A percentile compares a stretch with the other conserved stretches of the same genome.
These are phyloP conservation scores for Propithecus coquereli DNA, from an alignment of 2,113 vertebrate genomes.

Conservation along the genomic window DNA sequence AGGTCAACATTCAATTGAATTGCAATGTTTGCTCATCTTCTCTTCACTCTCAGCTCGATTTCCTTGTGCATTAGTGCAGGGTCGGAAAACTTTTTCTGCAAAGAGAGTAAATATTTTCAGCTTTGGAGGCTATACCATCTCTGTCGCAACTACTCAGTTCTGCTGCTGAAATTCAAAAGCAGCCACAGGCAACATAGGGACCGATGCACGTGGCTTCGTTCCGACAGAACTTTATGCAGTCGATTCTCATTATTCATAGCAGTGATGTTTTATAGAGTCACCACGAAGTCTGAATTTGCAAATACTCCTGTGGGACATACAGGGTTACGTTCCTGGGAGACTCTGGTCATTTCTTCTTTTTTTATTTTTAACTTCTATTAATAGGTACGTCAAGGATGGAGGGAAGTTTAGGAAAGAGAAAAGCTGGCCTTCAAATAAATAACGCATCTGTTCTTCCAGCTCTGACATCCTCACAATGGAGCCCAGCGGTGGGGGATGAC, in stretches of 20 bases:
- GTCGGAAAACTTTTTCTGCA: background rate
- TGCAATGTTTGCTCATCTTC: background rate
- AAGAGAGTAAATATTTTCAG: background rate
- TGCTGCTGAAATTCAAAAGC: accelerated
- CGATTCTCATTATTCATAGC: accelerated
- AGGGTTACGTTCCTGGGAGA: background rate
- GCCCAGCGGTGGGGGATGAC: background rate
- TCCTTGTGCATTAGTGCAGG: background rate
- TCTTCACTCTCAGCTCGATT: background rate
- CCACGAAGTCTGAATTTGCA: accelerated
- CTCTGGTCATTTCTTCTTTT: background rate
- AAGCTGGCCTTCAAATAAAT: slow-evolving; percentile 63
- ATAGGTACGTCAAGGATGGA: slow-evolving; percentile 71
- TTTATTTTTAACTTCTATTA: slow-evolving; percentile 73
- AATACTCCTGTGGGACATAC: too few relatives aligned
- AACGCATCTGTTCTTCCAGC: slow-evolving; percentile 70
- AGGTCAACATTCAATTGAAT: background rate
- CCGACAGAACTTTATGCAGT: background rate
- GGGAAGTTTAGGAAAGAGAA: slow-evolving; percentile 64
- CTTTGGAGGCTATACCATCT: accelerated
- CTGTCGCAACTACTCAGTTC: accelerated
- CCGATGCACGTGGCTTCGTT: accelerated
- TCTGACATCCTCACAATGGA: background rate
- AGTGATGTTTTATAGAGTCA: too few relatives aligned
- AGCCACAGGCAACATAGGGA: accelerated